A percentile compares a stretch with the other conserved stretches of the same genome.
Evolutionary conservation across 2,797 vertebrate genomes (phyloP).

Genomic region (Nyctalus aviator): DNA sequence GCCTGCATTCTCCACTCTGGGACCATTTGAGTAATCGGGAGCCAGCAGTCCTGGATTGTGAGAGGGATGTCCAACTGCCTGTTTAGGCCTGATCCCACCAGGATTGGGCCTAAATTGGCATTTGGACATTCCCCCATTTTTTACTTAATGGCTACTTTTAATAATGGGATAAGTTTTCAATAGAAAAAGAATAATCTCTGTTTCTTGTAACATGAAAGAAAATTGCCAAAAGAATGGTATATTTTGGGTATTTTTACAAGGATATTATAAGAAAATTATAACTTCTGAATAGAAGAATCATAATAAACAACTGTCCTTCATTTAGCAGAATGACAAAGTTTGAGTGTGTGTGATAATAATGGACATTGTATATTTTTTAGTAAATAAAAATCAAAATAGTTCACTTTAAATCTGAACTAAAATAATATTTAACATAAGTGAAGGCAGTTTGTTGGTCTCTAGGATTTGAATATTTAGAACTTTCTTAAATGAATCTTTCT

Average conservation of each 20-base stretch:
- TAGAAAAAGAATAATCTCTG: neutral
- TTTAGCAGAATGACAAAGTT: neutral
- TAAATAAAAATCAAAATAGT: neutral
- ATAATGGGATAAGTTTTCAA: neutral
- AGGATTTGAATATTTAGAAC: slow-evolving; percentile 47
- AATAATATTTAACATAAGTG: neutral
- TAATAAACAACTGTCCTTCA: neutral
- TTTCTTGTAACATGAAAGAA: neutral
- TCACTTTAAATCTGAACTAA: neutral
- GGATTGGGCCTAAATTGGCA: too few species aligned
- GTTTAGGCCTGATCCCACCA: too few species aligned
- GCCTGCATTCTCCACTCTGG: too few species aligned
- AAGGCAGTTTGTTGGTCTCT: rapidly evolving
- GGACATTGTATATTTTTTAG: neutral
- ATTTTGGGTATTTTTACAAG: neutral
- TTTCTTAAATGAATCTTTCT: slow-evolving; percentile 47
- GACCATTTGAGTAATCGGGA: too few species aligned
- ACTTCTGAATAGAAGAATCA: neutral
- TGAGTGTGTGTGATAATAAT: neutral
- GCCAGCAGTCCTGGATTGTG: too few species aligned
- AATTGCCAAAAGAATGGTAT: neutral
- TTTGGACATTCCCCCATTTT: neutral
- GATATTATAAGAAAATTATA: neutral
- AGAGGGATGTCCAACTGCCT: too few species aligned
- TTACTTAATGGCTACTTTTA: neutral